Conservation (phyloP, 2,888 invertebrate genomes). For the Homarus gammarus region DNA sequence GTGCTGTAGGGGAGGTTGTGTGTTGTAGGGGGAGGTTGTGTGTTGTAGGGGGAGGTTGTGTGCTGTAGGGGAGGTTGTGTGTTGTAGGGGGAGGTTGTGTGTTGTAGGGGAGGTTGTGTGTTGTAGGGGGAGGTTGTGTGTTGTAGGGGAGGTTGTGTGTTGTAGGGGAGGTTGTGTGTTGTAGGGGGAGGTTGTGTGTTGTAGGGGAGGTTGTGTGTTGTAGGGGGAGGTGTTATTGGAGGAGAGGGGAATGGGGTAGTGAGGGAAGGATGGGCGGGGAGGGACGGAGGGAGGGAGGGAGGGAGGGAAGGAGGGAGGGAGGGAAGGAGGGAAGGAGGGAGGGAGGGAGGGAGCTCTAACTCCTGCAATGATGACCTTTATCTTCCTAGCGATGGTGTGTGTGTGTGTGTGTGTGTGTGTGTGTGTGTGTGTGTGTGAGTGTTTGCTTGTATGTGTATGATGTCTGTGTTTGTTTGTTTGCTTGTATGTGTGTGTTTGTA, state of each 20-base stretch:
- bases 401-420: constrained; percentile 24
- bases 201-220: too few species aligned
- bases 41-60: too few species aligned
- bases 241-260: neutral
- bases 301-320: neutral
- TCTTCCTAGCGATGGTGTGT: neutral
- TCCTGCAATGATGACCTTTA: constrained; percentile 31
- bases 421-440: neutral
- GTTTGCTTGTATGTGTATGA: too few species aligned
- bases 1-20: too few species aligned
- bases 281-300: constrained; percentile 13
- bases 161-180: neutral
- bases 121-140: too few species aligned
- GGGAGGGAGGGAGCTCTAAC: neutral
- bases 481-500: neutral
- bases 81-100: too few species aligned
- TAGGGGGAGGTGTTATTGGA: neutral
- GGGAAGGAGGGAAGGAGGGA: neutral
- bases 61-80: too few species aligned
- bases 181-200: too few species aligned
- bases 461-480: constrained; percentile 2
- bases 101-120: too few species aligned
- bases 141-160: neutral
- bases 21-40: too few species aligned
- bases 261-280: neutral